phyloP scores from a whole-genome alignment of 2,888 invertebrate species.

The Aethes cnicana region DNA sequence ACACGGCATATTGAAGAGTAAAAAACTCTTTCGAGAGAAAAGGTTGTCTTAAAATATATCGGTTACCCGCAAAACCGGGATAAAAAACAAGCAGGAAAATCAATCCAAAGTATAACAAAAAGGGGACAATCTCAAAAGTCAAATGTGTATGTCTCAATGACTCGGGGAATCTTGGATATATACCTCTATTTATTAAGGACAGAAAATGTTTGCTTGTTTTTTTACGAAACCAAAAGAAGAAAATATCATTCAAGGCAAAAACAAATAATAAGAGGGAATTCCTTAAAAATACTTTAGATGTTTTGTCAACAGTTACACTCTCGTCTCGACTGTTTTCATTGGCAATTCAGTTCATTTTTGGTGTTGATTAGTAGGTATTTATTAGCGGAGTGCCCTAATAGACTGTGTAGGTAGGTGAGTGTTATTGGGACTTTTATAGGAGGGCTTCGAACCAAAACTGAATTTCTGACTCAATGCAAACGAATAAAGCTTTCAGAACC shows the following conservation, averaged over 20 bases:
- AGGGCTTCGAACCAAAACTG: too few relatives aligned
- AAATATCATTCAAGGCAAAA: neutral
- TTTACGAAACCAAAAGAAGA: too few relatives aligned
- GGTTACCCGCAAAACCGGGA: constrained; percentile 13
- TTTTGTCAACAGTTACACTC: constrained; percentile 14
- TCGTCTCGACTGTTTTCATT: too few relatives aligned
- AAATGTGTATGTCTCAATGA: constrained; percentile 21
- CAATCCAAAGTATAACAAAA: constrained; percentile 21
- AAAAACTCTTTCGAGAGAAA: constrained; percentile 21
- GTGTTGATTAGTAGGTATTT: too few relatives aligned
- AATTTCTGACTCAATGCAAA: too few relatives aligned
- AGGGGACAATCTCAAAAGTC: constrained; percentile 4
- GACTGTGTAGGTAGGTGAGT: too few relatives aligned
- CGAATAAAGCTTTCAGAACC: too few relatives aligned
- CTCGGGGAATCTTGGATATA: constrained; percentile 6
- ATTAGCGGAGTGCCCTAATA: too few relatives aligned
- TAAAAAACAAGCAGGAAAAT: constrained; percentile 20
- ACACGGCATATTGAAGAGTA: too few relatives aligned
- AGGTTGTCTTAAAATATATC: too few relatives aligned
- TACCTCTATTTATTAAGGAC: constrained; percentile 4
- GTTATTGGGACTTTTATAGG: too few relatives aligned
- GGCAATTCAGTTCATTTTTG: too few relatives aligned
- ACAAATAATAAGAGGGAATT: neutral
- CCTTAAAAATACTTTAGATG: constrained; percentile 2
- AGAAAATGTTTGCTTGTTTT: constrained; percentile 1